A percentile compares a stretch with the other conserved stretches of the same genome.
Conservation (phyloP, 2,888 invertebrate species). For the Watsonalla binaria region DNA sequence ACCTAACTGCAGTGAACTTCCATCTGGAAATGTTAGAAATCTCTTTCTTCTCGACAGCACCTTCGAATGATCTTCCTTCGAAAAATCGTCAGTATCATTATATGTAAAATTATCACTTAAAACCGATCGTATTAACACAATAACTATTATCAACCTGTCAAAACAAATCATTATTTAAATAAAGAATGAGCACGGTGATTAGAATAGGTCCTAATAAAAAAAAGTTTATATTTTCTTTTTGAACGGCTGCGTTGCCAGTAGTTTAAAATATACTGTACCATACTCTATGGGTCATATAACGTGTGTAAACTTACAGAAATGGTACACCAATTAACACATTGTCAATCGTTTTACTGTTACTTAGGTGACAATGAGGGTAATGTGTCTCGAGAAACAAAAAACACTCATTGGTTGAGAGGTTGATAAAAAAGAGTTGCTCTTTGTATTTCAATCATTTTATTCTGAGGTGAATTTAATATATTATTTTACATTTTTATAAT, state of each 20-base stretch:
- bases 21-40: slow-evolving; percentile 79
- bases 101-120: slow-evolving; percentile 33
- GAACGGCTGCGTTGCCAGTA: slow-evolving; percentile 30
- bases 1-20: slow-evolving; percentile 81
- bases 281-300: slow-evolving; percentile 25
- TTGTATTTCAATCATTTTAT: too few relatives aligned
- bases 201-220: slow-evolving; percentile 16
- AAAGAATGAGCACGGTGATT: slow-evolving; percentile 16
- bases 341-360: slow-evolving; percentile 65
- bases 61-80: slow-evolving; percentile 33
- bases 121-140: slow-evolving; percentile 30
- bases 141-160: slow-evolving; percentile 7
- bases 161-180: slow-evolving; percentile 14
- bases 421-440: too few relatives aligned
- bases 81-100: slow-evolving; percentile 32
- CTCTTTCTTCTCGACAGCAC: slow-evolving; percentile 76
- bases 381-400: slow-evolving; percentile 3
- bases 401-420: too few relatives aligned
- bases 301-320: slow-evolving; percentile 48
- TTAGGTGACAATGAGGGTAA: slow-evolving; percentile 21
- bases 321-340: slow-evolving; percentile 65
- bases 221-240: slow-evolving; percentile 14
- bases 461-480: too few relatives aligned
- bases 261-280: slow-evolving; percentile 49
- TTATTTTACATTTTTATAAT: too few relatives aligned